Conservation (phyloP, 2,888 invertebrate species). For the Stenichneumon culpator region DNA sequence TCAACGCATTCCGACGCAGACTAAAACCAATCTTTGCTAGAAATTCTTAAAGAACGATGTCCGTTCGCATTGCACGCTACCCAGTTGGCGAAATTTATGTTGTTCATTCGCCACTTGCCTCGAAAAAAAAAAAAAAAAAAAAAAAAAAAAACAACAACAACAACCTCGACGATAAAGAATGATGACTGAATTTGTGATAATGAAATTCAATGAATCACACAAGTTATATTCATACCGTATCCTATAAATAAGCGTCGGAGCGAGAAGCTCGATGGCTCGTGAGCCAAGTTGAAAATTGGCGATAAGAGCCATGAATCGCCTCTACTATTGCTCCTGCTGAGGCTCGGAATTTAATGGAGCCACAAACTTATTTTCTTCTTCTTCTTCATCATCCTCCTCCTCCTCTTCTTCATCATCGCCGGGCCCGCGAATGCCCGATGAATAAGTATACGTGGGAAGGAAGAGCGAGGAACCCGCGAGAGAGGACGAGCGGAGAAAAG, state of each 20-base stretch:
- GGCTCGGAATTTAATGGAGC: slow-evolving; percentile 70
- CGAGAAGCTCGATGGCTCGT: slow-evolving; percentile 48
- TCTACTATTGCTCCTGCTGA: slow-evolving; percentile 54
- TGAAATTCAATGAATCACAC: slow-evolving; percentile 60
- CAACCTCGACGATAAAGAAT: slow-evolving; percentile 12
- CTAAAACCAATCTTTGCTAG: background rate
- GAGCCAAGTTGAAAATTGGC: slow-evolving; percentile 66
- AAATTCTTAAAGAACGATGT: background rate
- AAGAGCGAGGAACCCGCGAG: slow-evolving; percentile 45
- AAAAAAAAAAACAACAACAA: too few relatives aligned
- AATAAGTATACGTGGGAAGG: slow-evolving; percentile 55
- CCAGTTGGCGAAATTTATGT: background rate
- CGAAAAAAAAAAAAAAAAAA: slow-evolving; percentile 19
- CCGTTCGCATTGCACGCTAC: background rate
- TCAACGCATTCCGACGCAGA: too few relatives aligned
- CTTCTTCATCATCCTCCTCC: slow-evolving; percentile 40
- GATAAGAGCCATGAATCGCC: slow-evolving; percentile 67
- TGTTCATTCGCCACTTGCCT: slow-evolving; percentile 16
- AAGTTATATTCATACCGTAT: slow-evolving; percentile 49
- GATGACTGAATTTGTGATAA: slow-evolving; percentile 61
- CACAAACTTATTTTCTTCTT: slow-evolving; percentile 62
- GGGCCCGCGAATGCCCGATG: slow-evolving; percentile 28
- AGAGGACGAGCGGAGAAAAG: slow-evolving; percentile 61
- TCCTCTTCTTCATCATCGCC: slow-evolving; percentile 43
- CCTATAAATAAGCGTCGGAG: slow-evolving; percentile 51